phyloP scores from a whole-genome alignment of 2,797 vertebrate species.

The Sandelia bainsii region DNA sequence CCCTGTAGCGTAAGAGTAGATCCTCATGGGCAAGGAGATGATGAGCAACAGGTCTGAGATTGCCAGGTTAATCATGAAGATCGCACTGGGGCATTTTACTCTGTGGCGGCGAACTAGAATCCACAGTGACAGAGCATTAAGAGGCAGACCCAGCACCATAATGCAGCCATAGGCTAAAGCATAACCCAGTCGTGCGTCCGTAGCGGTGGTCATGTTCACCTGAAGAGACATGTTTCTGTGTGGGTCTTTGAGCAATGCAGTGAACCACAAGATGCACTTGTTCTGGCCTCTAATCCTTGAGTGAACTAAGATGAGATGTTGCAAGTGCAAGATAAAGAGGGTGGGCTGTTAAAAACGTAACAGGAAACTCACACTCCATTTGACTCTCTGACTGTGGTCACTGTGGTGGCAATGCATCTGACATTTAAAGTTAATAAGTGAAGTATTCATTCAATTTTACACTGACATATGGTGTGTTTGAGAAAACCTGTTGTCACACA shows the following conservation, averaged over 20 bases:
- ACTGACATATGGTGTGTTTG: not conserved
- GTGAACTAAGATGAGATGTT: not conserved
- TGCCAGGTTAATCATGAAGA: constrained; percentile 72
- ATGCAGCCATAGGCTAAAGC: constrained; percentile 35
- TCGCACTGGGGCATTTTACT: constrained; percentile 37
- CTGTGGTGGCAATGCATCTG: not conserved
- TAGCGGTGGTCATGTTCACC: not conserved
- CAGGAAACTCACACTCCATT: not conserved
- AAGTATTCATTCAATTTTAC: not conserved
- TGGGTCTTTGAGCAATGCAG: too few relatives aligned
- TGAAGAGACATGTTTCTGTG: not conserved
- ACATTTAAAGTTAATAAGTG: too few relatives aligned
- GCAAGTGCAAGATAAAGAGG: not conserved
- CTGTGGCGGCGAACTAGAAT: constrained; percentile 40
- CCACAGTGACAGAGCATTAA: constrained; percentile 56
- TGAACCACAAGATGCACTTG: rapidly evolving
- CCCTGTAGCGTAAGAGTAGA: constrained; percentile 65
- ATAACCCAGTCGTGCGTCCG: not conserved
- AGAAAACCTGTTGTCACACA: too few relatives aligned
- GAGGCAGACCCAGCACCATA: constrained; percentile 43
- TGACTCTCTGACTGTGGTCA: not conserved
- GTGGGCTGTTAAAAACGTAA: not conserved
- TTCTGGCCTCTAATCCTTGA: not conserved
- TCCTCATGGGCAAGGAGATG: constrained; percentile 40
- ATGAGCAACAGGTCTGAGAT: constrained; percentile 70